A percentile compares a stretch with the other conserved stretches of the same genome.
Conservation (phyloP, 2,797 vertebrate genomes). For the Halcyon chelicuti region DNA sequence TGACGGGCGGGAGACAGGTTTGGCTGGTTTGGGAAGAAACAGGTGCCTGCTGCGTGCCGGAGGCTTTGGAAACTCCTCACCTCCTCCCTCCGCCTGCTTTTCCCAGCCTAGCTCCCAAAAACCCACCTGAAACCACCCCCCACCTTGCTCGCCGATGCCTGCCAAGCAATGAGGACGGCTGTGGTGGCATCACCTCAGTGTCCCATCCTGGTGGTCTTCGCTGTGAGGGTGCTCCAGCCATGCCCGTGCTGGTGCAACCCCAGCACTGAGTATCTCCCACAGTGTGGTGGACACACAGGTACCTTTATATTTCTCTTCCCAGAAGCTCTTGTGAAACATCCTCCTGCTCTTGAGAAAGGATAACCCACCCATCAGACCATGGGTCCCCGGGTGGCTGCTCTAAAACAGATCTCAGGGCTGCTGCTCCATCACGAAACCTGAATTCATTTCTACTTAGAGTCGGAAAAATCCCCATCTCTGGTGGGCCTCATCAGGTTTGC, state of each 20-base stretch:
- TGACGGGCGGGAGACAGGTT: background rate
- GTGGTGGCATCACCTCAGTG: background rate
- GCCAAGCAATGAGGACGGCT: background rate
- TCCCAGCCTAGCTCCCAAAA: background rate
- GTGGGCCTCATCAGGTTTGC: background rate
- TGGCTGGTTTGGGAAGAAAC: constrained; percentile 36
- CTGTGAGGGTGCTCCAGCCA: background rate
- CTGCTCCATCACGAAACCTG: background rate
- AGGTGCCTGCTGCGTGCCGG: background rate
- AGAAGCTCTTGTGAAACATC: background rate
- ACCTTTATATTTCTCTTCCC: background rate
- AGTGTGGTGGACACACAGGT: rapidly evolving
- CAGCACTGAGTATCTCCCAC: background rate
- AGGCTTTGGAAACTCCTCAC: constrained; percentile 14
- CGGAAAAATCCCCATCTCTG: background rate
- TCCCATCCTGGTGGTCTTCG: background rate
- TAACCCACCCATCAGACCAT: background rate
- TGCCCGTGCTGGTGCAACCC: background rate
- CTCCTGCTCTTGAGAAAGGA: rapidly evolving
- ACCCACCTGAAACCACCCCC: background rate
- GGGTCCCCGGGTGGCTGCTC: rapidly evolving
- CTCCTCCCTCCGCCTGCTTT: background rate
- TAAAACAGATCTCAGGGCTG: background rate
- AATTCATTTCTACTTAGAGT: background rate
- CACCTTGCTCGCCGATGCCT: rapidly evolving